Evolutionary conservation across 2,797 vertebrate species (phyloP).

Genomic region (Gambelia wislizenii): DNA sequence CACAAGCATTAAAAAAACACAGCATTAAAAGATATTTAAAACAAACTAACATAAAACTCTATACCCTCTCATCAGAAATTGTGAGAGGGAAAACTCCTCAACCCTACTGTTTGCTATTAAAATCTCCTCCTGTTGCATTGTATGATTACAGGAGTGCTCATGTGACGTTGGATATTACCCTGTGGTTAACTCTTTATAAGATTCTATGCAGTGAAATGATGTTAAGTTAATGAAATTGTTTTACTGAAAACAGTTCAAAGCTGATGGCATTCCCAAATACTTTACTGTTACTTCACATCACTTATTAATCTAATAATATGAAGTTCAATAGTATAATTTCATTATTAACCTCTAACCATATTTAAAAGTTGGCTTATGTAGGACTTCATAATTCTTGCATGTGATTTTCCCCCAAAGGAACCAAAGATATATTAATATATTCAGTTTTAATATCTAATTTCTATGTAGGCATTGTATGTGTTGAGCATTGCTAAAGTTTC

Average conservation of each 20-base stretch:
- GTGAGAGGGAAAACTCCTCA: not conserved
- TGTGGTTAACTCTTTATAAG: slow-evolving; percentile 55
- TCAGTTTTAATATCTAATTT: not conserved
- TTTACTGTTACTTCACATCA: slow-evolving; percentile 38
- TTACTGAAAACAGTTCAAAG: slow-evolving; percentile 25
- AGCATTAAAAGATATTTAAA: too few species aligned
- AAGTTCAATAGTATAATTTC: slow-evolving; percentile 36
- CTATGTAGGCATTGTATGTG: not conserved
- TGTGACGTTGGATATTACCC: not conserved
- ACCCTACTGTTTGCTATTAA: not conserved
- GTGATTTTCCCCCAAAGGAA: not conserved
- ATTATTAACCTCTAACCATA: not conserved
- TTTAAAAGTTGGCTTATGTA: not conserved
- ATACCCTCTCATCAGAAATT: not conserved
- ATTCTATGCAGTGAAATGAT: slow-evolving; percentile 53
- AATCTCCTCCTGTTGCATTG: not conserved
- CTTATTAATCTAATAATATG: slow-evolving; percentile 45
- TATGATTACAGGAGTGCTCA: not conserved
- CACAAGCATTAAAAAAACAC: too few species aligned
- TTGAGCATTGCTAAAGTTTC: not conserved
- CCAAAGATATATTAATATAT: slow-evolving; percentile 22
- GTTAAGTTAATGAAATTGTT: slow-evolving; percentile 7
- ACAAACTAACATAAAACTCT: too few species aligned
- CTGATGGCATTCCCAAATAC: slow-evolving; percentile 38
- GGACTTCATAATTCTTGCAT: slow-evolving; percentile 9